Base-by-base conservation (phyloP, 2,797 vertebrate genomes). In the Cossypha caffra region DNA sequence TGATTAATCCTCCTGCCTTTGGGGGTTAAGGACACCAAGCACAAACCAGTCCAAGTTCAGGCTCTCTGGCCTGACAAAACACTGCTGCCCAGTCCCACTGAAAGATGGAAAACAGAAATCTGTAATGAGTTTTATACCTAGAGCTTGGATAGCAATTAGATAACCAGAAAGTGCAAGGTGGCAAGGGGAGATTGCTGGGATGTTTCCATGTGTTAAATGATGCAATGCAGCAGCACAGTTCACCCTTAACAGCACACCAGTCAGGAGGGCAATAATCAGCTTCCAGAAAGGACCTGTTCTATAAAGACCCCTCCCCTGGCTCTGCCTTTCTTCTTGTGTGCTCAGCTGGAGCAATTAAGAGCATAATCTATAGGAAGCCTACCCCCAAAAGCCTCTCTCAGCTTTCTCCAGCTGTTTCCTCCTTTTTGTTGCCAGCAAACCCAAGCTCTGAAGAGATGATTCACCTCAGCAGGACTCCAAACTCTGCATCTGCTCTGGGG, bases 281-380 rank as follows among this genome's bases (percentile, higher is more conserved):
- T 31, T 29, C 57, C 67, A 88, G 71, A 95, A 95, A 88, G 90
- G 80, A 87, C 61, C 55, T 42, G 66, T 38, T 96, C 93, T 95
- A 97, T 55, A 85, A 73, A 95, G 71, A 74, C 26, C 73, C 81
- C 82, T 95, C 94, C 96, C 75, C 45, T 67, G 62, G 92, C 93
- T 96, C 72, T 97, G 93, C 80, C 92, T 97, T 94, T 97, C 91
- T 97, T 97, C 93, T 94, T 86, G 74, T 93, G 86, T 88, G 95
- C 94, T 97, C 97, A 96, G 96, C 94, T 97, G 94, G 71, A 96
- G 94, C 95, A 97, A 97, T 97, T 97, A 98, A 93, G 93, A 86
- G 61, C 76, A 95, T 94, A 95, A 88, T 94, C 94, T 83, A 80
- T 90, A 94, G 86, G 93, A 95, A 90, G 50, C 90, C 89, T 90